Evolutionary conservation across 2,888 invertebrate genomes (phyloP), one percentile per base, ranked within the genome.

Genomic region (Strigamia crassipes): DNA sequence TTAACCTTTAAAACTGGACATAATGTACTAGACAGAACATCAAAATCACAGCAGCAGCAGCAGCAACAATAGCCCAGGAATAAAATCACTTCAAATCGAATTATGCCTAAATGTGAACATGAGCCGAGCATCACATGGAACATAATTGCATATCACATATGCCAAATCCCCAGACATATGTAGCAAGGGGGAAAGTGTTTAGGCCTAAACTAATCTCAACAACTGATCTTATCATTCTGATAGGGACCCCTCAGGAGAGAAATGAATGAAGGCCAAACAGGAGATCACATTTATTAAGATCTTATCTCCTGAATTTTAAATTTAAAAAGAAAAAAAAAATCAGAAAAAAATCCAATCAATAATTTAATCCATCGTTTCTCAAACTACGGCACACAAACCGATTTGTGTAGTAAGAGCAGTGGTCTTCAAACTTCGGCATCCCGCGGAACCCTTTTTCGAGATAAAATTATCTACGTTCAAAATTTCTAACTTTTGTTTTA

Each of bases 61-160:
- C 1, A 56, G 73, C 73, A 73, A 73, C n/a, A 73, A 73, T 31
- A 73, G 73, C 73, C 73, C 12, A 5, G 27, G 73, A 31, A 73
- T 73, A 73, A 73, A 73, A 73, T 73, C 73, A 73, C 73, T 73
- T 73, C 73, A 73, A 73, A 73, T 73, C 73, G 73, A 73, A 73
- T 73, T 73, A 73, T 15, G 13, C 31, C 73, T 73, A 73, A 73
- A 73, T 73, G 73, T 31, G 73, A 31, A 73, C 73, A 73, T 31
- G 73, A 73, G 73, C 31, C 27, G 73, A 73, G 73, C 73, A 73
- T 73, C 73, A 31, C 73, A 27, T 73, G 73, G 56, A 73, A 73
- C 73, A 31, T 73, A 73, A 73, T 73, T 73, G 73, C 73, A 73
- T 73, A 73, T 73, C 73, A 73, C 73, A 73, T 73, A 73, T 73